phyloP scores from a whole-genome alignment of 2,113 vertebrate species.

The Cephalopterus ornatus region DNA sequence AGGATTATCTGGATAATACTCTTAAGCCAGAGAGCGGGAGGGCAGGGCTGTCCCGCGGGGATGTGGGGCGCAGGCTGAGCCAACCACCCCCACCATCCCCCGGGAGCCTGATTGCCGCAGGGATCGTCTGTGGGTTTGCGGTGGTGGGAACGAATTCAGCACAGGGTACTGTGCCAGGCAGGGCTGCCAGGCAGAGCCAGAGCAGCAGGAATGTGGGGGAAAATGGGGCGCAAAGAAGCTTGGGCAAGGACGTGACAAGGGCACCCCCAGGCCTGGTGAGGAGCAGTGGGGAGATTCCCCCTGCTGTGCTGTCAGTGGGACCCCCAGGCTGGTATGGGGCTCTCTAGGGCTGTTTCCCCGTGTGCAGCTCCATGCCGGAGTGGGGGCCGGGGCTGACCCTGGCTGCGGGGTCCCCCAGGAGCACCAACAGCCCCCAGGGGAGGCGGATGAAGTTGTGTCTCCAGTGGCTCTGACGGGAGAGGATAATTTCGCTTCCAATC shows the following conservation, averaged over 20 bases:
- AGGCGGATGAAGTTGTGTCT: conserved; percentile 32
- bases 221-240: not conserved
- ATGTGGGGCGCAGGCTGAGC: not conserved
- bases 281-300: not conserved
- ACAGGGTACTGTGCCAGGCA: accelerated
- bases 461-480: not conserved
- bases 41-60: not conserved
- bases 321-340: accelerated
- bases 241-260: not conserved
- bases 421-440: not conserved
- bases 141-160: not conserved
- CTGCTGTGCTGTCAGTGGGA: not conserved
- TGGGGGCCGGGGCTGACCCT: not conserved
- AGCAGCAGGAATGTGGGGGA: accelerated
- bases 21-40: not conserved
- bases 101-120: not conserved
- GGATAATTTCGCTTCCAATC: conserved; percentile 65
- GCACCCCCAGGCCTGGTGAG: not conserved
- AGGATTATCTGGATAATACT: conserved; percentile 58
- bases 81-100: accelerated
- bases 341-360: not conserved
- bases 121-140: not conserved
- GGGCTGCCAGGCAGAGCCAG: not conserved
- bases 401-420: not conserved
- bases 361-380: accelerated